Base-by-base conservation (phyloP, 2,888 invertebrate genomes). In the Chymomyza procnemis region DNA sequence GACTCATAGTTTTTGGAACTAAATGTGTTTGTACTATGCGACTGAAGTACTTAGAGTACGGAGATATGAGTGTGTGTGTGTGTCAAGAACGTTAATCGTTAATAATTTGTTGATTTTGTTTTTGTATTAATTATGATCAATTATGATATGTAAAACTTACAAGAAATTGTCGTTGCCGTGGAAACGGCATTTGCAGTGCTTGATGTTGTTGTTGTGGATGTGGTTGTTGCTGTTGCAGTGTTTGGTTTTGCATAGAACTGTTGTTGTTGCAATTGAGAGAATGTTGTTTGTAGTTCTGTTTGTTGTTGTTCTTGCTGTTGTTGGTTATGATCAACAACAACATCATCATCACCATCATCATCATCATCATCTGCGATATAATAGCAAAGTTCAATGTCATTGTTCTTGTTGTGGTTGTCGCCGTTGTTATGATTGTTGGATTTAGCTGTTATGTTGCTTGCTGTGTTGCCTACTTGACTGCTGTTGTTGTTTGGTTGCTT, bases 81-180 rank as follows among this genome's bases (percentile, higher is more conserved):
- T 26, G 26, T 26, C 26, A 26, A 26, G 26, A 6, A 8, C 8
- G 26, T 26, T 8, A 26, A 26, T n/a, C n/a, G n/a, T n/a, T n/a
- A n/a, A n/a, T n/a, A n/a, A n/a, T n/a, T n/a, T n/a, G n/a, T n/a
- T n/a, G n/a, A 26, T 26, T 26, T 1, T 26, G 3, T n/a, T n/a
- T n/a, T 8, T n/a, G 52, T 41, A 30, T 56, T 58, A 18, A 21
- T 52, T 34, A 52, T 57, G 16, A 14, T 56, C 54, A 34, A 61
- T 57, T 61, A 69, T 66, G 64, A 78, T 60, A 22, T 52, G 61
- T 82, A 86, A n/a, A n/a, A 90, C 91, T 90, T 90, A 90, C 90
- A 90, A 90, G 90, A 91, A 90, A 90, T 90, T 86, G 90, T 90
- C 83, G 91, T 81, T 80, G 90, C 87, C 79, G 89, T 76, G 73